A percentile compares a stretch with the other conserved stretches of the same genome.
Evolutionary conservation across 92 coral and sea anemone species (phyloP).

Genomic region (Pocillopora grandis): DNA sequence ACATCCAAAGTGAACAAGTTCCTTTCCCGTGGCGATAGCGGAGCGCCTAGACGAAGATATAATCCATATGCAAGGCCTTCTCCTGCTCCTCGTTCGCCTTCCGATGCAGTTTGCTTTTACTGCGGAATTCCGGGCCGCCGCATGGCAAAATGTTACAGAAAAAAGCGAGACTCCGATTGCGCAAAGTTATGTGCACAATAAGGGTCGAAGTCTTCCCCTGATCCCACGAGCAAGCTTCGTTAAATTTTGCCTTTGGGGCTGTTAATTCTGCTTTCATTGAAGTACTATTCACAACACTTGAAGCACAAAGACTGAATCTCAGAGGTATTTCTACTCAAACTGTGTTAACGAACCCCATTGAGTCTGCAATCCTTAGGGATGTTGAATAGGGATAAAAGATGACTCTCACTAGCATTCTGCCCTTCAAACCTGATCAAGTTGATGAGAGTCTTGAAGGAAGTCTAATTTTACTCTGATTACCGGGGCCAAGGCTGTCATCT

Average conservation of each 20-base stretch:
- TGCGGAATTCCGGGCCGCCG: not conserved
- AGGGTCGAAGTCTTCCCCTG: no score
- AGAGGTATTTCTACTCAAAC: not conserved
- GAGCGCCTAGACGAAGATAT: not conserved
- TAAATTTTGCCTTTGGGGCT: no score
- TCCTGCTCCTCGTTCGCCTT: no score
- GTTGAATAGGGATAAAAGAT: conserved; percentile 17
- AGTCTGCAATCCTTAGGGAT: not conserved
- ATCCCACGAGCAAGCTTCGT: no score
- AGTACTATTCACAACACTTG: not conserved
- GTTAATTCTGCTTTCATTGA: not conserved
- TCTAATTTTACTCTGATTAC: no score
- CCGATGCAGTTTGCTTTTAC: no score
- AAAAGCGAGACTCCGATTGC: no score
- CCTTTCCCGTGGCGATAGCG: not conserved
- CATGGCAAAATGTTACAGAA: no score
- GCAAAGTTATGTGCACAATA: no score
- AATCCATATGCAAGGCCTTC: no score
- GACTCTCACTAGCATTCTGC: conserved; percentile 23
- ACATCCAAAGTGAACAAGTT: not conserved
- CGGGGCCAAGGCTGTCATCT: no score
- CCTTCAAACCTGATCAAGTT: conserved; percentile 2
- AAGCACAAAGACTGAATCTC: not conserved
- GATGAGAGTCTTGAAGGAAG: no score
- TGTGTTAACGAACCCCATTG: conserved; percentile 1